Conservation (phyloP, 2,888 invertebrate genomes). For the Steromphala cineraria region DNA sequence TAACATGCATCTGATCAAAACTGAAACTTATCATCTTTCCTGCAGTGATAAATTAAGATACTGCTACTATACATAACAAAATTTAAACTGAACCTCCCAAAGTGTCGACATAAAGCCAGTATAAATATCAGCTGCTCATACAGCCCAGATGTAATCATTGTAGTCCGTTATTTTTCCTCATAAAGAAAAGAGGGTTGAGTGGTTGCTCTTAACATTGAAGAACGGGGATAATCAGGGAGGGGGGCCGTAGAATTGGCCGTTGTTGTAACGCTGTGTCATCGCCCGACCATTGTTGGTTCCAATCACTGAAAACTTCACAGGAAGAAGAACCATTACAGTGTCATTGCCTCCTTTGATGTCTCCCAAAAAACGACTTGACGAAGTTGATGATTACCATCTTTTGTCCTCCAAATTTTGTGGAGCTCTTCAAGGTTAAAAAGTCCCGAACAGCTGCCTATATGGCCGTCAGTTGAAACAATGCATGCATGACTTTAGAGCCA, state of each 20-base stretch:
- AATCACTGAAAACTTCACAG: not conserved
- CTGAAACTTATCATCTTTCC: no score
- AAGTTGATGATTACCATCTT: conserved; percentile 9
- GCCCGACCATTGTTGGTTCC: not conserved
- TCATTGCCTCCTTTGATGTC: not conserved
- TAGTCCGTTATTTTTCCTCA: not conserved
- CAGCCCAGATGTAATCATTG: not conserved
- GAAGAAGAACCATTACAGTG: not conserved
- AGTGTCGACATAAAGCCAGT: no score
- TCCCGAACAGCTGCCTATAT: conserved; percentile 1
- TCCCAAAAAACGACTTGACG: not conserved
- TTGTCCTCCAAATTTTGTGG: not conserved
- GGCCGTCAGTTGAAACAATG: not conserved
- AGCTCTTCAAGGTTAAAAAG: not conserved
- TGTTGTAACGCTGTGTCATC: not conserved
- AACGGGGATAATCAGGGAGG: not conserved
- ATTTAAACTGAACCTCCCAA: no score
- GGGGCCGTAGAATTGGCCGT: not conserved
- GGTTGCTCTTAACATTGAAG: not conserved
- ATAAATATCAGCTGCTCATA: not conserved
- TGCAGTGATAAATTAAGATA: no score
- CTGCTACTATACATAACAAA: no score
- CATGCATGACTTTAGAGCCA: not conserved
- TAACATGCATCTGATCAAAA: no score
- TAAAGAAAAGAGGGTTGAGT: not conserved